phyloP scores from a whole-genome alignment of 2,797 vertebrate species.

The Eospalax fontanierii region DNA sequence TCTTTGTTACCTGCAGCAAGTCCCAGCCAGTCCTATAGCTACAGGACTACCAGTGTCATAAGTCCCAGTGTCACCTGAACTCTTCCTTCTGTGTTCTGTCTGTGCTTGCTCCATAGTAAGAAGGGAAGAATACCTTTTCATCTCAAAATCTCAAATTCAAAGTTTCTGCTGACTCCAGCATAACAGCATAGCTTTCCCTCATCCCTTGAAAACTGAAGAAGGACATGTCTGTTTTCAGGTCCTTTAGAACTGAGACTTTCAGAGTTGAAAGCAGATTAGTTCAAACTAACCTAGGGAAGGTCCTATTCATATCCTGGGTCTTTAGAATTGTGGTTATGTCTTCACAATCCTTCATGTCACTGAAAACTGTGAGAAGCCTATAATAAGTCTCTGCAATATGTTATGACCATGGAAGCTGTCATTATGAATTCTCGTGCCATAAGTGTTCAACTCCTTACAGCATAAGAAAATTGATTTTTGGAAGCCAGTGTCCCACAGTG shows the following conservation, averaged over 20 bases:
- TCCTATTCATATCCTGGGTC: neutral
- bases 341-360: neutral
- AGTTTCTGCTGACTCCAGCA: neutral
- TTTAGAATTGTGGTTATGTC: neutral
- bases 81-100: too few species aligned
- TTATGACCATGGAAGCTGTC: neutral
- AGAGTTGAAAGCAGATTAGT: neutral
- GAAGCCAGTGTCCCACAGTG: neutral
- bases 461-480: neutral
- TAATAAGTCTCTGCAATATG: neutral
- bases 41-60: too few species aligned
- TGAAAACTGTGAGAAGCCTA: neutral
- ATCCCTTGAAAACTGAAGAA: neutral
- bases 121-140: neutral
- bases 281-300: too few species aligned
- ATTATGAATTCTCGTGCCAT: neutral
- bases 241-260: neutral
- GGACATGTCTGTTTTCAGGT: too few species aligned
- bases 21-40: neutral
- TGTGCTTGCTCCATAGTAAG: neutral
- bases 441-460: neutral
- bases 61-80: neutral
- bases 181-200: neutral
- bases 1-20: neutral
- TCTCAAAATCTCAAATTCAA: neutral